Percentiles rank a stretch among this genome's conserved stretches.
Conservation (phyloP, 1,140 invertebrate species). For the Oryctes rhinoceros region DNA sequence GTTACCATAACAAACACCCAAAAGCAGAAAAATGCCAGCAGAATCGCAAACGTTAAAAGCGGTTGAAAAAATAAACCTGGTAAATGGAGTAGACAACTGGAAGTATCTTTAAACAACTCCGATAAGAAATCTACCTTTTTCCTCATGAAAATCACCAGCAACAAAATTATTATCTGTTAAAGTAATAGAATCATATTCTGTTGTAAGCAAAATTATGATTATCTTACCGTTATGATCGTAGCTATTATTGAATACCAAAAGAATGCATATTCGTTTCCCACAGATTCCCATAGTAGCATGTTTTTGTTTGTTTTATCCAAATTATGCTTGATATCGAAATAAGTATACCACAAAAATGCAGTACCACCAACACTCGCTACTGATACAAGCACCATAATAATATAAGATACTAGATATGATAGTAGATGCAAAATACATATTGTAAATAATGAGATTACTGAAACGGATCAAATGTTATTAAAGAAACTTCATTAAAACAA, state of each 20-base stretch:
- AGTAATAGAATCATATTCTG: constrained; percentile 31
- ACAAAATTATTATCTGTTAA: constrained; percentile 74
- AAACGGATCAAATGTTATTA: constrained; percentile 44
- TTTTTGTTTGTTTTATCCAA: constrained; percentile 70
- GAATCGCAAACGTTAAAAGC: constrained; percentile 81
- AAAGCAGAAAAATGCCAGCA: constrained; percentile 82
- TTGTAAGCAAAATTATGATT: constrained; percentile 20
- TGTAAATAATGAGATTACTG: constrained; percentile 83
- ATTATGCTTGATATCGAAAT: constrained; percentile 77
- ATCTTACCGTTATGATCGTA: constrained; percentile 83
- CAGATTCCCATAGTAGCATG: constrained; percentile 68
- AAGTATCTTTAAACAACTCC: constrained; percentile 86
- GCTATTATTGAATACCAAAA: constrained; percentile 84
- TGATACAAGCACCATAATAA: constrained; percentile 83
- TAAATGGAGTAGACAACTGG: constrained; percentile 82
- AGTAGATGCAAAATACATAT: constrained; percentile 86
- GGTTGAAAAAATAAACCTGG: constrained; percentile 90
- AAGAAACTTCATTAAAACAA: constrained; percentile 39
- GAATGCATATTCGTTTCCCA: constrained; percentile 87
- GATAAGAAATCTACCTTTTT: constrained; percentile 82
- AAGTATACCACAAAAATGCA: constrained; percentile 88
- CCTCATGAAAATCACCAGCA: constrained; percentile 82
- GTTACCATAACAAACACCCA: constrained; percentile 85
- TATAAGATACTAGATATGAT: constrained; percentile 83
- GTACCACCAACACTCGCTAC: constrained; percentile 80